These are phyloP conservation scores for Cataglyphis livida DNA, from an alignment of 2,888 invertebrate species.

Conservation along the genomic window DNA sequence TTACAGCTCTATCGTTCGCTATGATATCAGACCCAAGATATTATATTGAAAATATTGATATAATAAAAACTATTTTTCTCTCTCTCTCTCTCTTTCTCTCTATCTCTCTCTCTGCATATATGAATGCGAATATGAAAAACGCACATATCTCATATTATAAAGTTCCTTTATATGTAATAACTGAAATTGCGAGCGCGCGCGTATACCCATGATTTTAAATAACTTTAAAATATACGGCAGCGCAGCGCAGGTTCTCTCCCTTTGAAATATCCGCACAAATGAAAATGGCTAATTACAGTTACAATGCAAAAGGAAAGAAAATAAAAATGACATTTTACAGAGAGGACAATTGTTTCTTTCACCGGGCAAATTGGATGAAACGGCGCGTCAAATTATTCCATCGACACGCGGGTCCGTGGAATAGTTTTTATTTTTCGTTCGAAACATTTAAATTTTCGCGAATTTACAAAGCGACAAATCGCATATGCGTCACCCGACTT, in stretches of 20 bases:
- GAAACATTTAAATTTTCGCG: slow-evolving; percentile 36
- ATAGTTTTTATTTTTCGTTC: slow-evolving; percentile 41
- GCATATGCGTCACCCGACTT: slow-evolving; percentile 20
- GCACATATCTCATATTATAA: background rate
- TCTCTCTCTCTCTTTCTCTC: background rate
- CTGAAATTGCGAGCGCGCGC: background rate
- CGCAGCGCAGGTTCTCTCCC: background rate
- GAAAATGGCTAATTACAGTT: slow-evolving; percentile 44
- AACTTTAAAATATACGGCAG: slow-evolving; percentile 29
- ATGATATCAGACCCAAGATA: background rate
- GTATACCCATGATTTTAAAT: slow-evolving; percentile 16
- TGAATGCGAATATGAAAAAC: background rate
- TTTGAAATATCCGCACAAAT: slow-evolving; percentile 26
- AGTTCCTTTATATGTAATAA: background rate
- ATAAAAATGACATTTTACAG: slow-evolving; percentile 46
- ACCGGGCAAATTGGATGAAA: slow-evolving; percentile 51
- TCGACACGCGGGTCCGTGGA: slow-evolving; percentile 21
- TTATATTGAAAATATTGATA: background rate
- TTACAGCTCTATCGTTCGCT: slow-evolving; percentile 2
- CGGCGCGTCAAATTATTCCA: slow-evolving; percentile 52
- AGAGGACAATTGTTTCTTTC: slow-evolving; percentile 48
- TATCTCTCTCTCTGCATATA: background rate
- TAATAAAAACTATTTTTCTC: background rate
- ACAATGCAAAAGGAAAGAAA: slow-evolving; percentile 17
- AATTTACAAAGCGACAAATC: slow-evolving; percentile 41